Conservation (phyloP, 2,888 invertebrate genomes). For the Brachylomia viminalis region DNA sequence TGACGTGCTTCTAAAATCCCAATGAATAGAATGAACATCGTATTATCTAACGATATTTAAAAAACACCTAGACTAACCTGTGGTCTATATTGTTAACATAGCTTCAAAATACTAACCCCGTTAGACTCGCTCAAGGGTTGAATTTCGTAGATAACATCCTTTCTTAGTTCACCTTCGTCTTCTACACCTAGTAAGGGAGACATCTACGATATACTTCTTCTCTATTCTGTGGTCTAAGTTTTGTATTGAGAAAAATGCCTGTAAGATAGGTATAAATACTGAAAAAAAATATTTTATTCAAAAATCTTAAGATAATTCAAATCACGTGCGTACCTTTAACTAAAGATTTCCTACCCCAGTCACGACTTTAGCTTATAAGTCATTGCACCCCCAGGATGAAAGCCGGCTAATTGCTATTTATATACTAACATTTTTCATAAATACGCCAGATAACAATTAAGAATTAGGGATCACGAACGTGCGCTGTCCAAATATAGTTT, state of each 20-base stretch:
- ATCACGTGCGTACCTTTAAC: conserved; percentile 76
- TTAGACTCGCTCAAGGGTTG: background rate
- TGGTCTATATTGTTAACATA: background rate
- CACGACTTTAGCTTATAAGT: conserved; percentile 80
- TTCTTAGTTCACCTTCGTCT: background rate
- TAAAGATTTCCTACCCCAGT: conserved; percentile 69
- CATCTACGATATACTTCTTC: background rate
- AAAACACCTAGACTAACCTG: background rate
- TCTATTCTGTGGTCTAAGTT: background rate
- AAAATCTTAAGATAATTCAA: conserved; percentile 59
- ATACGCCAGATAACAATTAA: conserved; percentile 61
- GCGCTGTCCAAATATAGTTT: conserved; percentile 8
- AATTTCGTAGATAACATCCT: background rate
- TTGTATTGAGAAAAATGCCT: background rate
- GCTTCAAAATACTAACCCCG: background rate
- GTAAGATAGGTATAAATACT: background rate
- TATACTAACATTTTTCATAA: conserved; percentile 70
- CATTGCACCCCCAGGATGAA: conserved; percentile 78
- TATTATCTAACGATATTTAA: too few relatives aligned
- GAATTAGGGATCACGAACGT: conserved; percentile 38
- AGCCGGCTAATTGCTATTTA: conserved; percentile 80
- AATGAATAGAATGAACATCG: background rate
- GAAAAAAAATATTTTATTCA: conserved; percentile 15
- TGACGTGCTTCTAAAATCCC: background rate
- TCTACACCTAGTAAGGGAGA: background rate